Evolutionary conservation across 2,888 invertebrate genomes (phyloP), one percentile per base, ranked within the genome.

Genomic region (Steinernema scapterisci): DNA sequence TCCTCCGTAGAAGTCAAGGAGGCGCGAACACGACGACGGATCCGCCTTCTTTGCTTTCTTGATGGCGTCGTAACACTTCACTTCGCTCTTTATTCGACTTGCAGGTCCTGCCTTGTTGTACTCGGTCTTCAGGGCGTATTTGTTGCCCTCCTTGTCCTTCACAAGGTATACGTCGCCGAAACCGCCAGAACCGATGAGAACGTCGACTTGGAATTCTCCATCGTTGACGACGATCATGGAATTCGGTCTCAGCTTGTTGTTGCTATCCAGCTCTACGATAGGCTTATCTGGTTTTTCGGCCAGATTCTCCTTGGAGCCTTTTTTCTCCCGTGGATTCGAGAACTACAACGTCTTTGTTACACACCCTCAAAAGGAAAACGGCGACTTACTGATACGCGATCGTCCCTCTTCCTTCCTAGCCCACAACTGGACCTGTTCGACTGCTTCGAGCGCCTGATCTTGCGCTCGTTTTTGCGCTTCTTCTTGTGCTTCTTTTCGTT

Each of bases 111-210:
- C 72, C 11, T n/a, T 21, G 7, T 72, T 25, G 19, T 27, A 51
- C 31, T 72, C 72, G 0, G 46, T 72, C 25, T 72, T 72, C 72
- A 72, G 19, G 21, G 72, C 72, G 31, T 46, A 46, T 11, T 27
- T 21, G 5, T 45, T 48, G 27, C n/a, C 23, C 11, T 72, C 45
- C 1, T 25, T 27, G 51, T 72, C 51, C 25, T 46, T 48, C 21
- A 72, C 72, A 25, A 72, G 31, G 51, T 72, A 72, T 6, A 72
- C 72, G 6, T 72, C 72, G n/a, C 72, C 72, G 48, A 45, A 72
- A 46, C 72, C 72, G 5, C 72, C 72, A 16, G 72, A 72, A n/a
- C 72, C 72, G 1, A 72, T 54, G 19, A 54, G 25, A 6, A 54
- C 54, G 25, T 11, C 25, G 19, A 54, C 54, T 25, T 54, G 23